Evolutionary conservation across 2,797 vertebrate genomes (phyloP).

Genomic region (Salmo trutta): DNA sequence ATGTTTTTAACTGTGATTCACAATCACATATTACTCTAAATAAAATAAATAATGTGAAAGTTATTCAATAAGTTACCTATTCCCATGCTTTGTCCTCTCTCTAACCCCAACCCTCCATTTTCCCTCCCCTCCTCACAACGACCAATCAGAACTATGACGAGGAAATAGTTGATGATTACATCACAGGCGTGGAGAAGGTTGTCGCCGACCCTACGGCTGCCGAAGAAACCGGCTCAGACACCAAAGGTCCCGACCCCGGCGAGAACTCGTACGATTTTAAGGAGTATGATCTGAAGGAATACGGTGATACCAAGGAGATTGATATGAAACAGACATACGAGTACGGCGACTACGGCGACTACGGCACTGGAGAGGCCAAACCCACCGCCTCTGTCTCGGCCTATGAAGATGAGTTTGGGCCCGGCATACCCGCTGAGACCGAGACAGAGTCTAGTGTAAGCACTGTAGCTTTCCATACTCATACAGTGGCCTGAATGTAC

Average conservation of each 20-base stretch:
- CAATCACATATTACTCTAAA: too few relatives aligned
- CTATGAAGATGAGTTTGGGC: constrained; percentile 87
- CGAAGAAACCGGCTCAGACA: constrained; percentile 66
- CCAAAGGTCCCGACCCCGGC: constrained; percentile 49
- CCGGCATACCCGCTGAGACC: constrained; percentile 91
- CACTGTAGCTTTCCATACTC: constrained; percentile 32
- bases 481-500: neutral
- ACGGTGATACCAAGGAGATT: constrained; percentile 62
- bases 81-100: constrained; percentile 44
- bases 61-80: neutral
- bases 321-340: constrained; percentile 78
- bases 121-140: constrained; percentile 61
- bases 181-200: constrained; percentile 94
- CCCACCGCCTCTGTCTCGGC: constrained; percentile 71
- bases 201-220: constrained; percentile 67
- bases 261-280: constrained; percentile 68
- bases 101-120: constrained; percentile 52
- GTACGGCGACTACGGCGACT: constrained; percentile 85
- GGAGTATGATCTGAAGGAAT: constrained; percentile 76
- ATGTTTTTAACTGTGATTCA: constrained; percentile 31
- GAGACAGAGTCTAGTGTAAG: constrained; percentile 92
- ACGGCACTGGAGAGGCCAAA: constrained; percentile 75
- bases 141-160: constrained; percentile 82
- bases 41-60: constrained; percentile 34
- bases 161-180: constrained; percentile 91